phyloP scores from a whole-genome alignment of 2,888 invertebrate species.

The Pristionchus exspectatus region DNA sequence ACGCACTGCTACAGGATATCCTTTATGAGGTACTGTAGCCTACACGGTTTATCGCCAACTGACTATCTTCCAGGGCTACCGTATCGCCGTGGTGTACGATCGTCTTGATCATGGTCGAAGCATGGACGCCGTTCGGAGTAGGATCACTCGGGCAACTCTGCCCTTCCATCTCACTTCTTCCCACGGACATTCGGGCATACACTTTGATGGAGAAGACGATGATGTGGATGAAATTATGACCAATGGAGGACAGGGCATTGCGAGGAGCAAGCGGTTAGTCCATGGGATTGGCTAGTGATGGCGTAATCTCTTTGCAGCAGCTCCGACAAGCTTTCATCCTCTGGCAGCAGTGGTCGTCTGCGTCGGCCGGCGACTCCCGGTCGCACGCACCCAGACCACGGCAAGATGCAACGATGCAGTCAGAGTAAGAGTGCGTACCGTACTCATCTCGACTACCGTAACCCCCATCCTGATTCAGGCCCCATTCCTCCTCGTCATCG shows the following conservation, averaged over 20 bases:
- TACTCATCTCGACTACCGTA: not conserved
- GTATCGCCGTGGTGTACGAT: conserved; percentile 67
- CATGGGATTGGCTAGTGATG: not conserved
- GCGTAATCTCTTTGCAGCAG: not conserved
- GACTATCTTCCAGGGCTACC: conserved; percentile 62
- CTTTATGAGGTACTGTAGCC: conserved; percentile 63
- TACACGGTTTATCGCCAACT: not conserved
- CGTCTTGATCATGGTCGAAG: conserved; percentile 64
- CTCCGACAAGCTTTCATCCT: conserved; percentile 39
- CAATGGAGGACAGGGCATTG: not conserved
- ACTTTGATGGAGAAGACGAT: conserved; percentile 16
- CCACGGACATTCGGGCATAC: conserved; percentile 9
- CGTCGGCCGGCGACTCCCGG: conserved; percentile 39
- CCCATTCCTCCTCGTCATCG: conserved; percentile 44
- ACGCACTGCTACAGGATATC: conserved; percentile 69
- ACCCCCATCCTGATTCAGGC: not conserved
- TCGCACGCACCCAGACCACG: not conserved
- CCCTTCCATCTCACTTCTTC: conserved; percentile 52
- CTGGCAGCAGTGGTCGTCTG: not conserved
- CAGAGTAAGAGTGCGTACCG: conserved; percentile 31
- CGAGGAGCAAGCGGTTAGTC: conserved; percentile 2
- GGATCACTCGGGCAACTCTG: conserved; percentile 55
- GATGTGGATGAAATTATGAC: conserved; percentile 14
- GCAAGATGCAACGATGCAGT: not conserved
- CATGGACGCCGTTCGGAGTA: conserved; percentile 60